These are phyloP conservation scores for Sus scrofa DNA, from an alignment of 2,113 vertebrate genomes.

Conservation along the genomic window DNA sequence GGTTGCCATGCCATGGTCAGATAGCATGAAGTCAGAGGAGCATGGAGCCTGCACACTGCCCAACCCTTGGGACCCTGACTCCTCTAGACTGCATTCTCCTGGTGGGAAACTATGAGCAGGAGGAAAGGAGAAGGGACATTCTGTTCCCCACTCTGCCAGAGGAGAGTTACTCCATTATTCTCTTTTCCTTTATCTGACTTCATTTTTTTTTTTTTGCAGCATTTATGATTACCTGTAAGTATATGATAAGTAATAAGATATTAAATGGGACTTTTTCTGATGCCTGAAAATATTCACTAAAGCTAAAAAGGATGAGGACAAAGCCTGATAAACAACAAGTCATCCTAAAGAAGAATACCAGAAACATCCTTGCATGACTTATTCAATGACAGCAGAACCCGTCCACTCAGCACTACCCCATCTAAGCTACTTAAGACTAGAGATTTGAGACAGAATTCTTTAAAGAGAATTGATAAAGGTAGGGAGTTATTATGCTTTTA, in stretches of 20 bases:
- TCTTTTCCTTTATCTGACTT: background rate
- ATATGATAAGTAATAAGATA: background rate
- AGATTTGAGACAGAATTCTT: background rate
- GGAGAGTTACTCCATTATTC: background rate
- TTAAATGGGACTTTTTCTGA: background rate
- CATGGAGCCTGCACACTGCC: accelerated
- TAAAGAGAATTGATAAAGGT: background rate
- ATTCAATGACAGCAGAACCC: background rate
- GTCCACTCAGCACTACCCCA: too few relatives aligned
- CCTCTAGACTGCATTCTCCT: background rate
- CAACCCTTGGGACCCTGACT: accelerated
- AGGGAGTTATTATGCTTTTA: background rate
- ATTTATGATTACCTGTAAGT: background rate
- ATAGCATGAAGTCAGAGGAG: background rate
- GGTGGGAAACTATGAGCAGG: background rate
- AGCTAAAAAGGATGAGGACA: background rate
- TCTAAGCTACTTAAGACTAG: background rate
- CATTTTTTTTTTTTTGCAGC: background rate
- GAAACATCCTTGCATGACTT: background rate
- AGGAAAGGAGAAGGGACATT: background rate
- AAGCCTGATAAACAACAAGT: background rate
- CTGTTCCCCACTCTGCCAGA: background rate
- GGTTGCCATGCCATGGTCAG: background rate
- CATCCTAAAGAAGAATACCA: background rate
- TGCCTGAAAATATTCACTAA: background rate